These are phyloP conservation scores for Eugnorisma glareosa DNA, from an alignment of 2,888 invertebrate species.

Conservation along the genomic window DNA sequence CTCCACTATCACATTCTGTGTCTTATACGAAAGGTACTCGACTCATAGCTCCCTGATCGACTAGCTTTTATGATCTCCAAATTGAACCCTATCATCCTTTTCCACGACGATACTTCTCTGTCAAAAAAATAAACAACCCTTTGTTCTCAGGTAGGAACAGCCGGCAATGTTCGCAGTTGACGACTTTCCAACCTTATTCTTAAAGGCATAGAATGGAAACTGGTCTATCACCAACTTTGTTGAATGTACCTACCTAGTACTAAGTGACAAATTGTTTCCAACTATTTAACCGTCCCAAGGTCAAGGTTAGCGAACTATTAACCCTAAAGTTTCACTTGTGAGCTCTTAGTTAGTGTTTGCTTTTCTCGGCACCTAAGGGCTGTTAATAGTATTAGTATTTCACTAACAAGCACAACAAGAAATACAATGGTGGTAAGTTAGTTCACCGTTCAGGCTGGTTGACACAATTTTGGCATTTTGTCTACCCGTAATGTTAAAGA, in stretches of 20 bases:
- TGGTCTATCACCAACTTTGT: not conserved
- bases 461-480: not conserved
- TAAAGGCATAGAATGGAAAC: not conserved
- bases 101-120: not conserved
- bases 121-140: slow-evolving; percentile 3
- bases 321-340: slow-evolving; percentile 41
- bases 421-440: not conserved
- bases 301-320: slow-evolving; percentile 21
- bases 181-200: not conserved
- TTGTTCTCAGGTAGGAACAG: not conserved
- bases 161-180: not conserved
- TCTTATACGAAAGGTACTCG: not conserved
- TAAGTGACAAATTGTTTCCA: slow-evolving; percentile 2
- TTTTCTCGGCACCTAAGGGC: slow-evolving; percentile 3
- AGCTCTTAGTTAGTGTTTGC: slow-evolving; percentile 14
- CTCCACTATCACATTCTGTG: not conserved
- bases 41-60: not conserved
- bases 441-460: not conserved
- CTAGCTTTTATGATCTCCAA: not conserved
- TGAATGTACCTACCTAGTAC: not conserved
- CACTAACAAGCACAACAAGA: not conserved
- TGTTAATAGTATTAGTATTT: slow-evolving; percentile 6
- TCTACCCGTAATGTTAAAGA: not conserved
- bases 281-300: slow-evolving; percentile 16
- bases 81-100: not conserved